These are phyloP conservation scores for Pammene fasciana DNA, from an alignment of 2,888 invertebrate species.

Conservation along the genomic window DNA sequence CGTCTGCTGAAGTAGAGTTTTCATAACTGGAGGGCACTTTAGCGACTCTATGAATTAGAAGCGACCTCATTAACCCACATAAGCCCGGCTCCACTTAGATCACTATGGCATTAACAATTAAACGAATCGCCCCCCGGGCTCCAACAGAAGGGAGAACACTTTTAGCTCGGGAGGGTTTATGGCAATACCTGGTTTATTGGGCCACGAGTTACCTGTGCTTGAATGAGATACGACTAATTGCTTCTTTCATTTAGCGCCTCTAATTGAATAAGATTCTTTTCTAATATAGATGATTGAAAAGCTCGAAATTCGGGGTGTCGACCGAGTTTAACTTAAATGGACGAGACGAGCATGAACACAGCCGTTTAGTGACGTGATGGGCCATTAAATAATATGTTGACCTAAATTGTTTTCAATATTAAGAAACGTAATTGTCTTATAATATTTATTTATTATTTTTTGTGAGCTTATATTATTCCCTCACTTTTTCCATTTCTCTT, in stretches of 20 bases:
- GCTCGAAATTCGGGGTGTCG: too few species aligned
- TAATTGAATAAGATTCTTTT: background rate
- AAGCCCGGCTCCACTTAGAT: slow-evolving; percentile 65
- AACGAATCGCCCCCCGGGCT: slow-evolving; percentile 63
- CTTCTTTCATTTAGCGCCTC: background rate
- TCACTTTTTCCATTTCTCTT: too few species aligned
- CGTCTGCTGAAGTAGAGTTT: slow-evolving; percentile 43
- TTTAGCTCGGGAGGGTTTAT: slow-evolving; percentile 41
- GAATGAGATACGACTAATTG: background rate
- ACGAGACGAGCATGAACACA: too few species aligned
- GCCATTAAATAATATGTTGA: too few species aligned
- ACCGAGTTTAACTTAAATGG: too few species aligned
- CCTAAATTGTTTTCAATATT: too few species aligned
- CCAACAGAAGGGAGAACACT: slow-evolving; percentile 41
- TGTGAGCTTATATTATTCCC: too few species aligned
- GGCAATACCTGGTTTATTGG: slow-evolving; percentile 41
- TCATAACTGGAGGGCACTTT: slow-evolving; percentile 64
- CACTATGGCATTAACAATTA: slow-evolving; percentile 74
- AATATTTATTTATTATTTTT: too few species aligned
- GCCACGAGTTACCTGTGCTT: slow-evolving; percentile 18
- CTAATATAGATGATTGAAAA: background rate
- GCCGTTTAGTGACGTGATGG: too few species aligned
- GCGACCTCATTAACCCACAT: slow-evolving; percentile 78
- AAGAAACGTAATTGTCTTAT: too few species aligned
- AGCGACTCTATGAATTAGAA: slow-evolving; percentile 74